These are phyloP conservation scores for Epizoanthus ramosus DNA, from an alignment of 92 coral and sea anemone species.

Conservation along the genomic window DNA sequence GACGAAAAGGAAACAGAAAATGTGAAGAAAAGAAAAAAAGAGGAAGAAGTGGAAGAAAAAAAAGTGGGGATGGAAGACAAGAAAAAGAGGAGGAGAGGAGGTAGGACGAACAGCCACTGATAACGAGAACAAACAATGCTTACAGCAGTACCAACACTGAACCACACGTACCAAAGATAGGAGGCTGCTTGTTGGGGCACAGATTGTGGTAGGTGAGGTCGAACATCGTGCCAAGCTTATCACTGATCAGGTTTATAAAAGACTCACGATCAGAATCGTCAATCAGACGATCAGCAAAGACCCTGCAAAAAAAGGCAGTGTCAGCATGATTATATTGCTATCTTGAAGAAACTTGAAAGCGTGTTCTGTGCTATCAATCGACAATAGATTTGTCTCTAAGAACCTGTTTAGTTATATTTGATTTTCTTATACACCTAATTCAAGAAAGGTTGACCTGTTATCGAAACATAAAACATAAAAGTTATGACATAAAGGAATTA, in stretches of 20 bases:
- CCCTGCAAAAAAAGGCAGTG: constrained; percentile 59
- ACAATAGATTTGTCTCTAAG: no score
- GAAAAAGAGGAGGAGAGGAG: background rate
- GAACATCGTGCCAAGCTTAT: constrained; percentile 94
- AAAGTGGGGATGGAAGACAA: background rate
- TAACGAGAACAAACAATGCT: no score
- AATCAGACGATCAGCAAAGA: constrained; percentile 94
- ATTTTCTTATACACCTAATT: no score
- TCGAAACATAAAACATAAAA: no score
- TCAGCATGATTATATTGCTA: no score
- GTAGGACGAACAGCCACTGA: background rate
- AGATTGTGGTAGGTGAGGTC: constrained; percentile 97
- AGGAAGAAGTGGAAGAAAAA: background rate
- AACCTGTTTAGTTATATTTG: no score
- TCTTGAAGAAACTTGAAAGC: no score
- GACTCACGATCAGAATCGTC: constrained; percentile 83
- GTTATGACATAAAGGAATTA: no score
- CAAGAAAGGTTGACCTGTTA: no score
- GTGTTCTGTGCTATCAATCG: no score
- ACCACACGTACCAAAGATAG: constrained; percentile 87
- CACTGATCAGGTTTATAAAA: constrained; percentile 83
- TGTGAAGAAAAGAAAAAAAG: background rate
- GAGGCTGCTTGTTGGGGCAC: constrained; percentile 96
- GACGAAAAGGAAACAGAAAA: background rate
- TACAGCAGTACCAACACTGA: background rate